Evolutionary conservation across 1,140 invertebrate species (phyloP).

Genomic region (Tetramorium alpestre): DNA sequence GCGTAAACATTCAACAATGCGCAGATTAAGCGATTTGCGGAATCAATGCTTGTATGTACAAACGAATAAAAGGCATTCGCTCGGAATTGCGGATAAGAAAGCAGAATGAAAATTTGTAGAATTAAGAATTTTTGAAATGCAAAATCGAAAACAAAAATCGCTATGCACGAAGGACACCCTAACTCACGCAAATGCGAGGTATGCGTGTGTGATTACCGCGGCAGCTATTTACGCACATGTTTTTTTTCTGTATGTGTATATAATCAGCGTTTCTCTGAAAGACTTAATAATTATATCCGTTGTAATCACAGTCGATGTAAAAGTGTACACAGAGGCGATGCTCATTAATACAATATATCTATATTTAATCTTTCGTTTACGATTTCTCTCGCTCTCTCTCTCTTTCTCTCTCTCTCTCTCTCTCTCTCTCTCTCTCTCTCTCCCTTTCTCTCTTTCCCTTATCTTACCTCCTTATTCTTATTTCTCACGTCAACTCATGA

Average conservation of each 20-base stretch:
- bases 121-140: not conserved
- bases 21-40: not conserved
- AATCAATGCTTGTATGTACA: not conserved
- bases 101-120: not conserved
- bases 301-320: conserved; percentile 81
- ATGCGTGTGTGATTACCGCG: not conserved
- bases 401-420: not conserved
- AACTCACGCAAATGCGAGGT: conserved; percentile 45
- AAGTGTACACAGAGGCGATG: conserved; percentile 65
- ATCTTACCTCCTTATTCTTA: not conserved
- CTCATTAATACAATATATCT: conserved; percentile 49
- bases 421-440: not conserved
- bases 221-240: conserved; percentile 10
- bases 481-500: not conserved
- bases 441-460: not conserved
- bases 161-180: conserved; percentile 13
- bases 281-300: conserved; percentile 77
- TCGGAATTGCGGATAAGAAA: not conserved
- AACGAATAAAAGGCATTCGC: not conserved
- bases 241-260: conserved; percentile 22
- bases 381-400: not conserved
- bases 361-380: conserved; percentile 57
- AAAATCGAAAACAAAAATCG: not conserved
- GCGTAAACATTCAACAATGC: not conserved
- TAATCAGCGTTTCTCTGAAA: conserved; percentile 67